Base-by-base conservation (phyloP, 2,888 invertebrate genomes). In the Epicampocera succincta region DNA sequence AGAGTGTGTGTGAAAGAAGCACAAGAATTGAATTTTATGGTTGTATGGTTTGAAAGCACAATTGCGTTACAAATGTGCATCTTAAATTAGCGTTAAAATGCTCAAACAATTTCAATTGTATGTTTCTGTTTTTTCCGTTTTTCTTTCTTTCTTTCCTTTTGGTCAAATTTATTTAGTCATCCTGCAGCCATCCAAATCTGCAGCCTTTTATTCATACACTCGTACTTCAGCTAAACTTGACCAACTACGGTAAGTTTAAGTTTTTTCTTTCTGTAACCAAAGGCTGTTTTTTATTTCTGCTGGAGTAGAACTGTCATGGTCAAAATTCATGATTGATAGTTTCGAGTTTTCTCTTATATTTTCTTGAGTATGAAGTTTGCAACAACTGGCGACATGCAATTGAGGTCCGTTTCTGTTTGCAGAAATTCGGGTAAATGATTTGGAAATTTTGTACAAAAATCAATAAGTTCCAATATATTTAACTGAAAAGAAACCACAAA, bases 21-120 rank as follows among this genome's bases (percentile, higher is more conserved):
- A 52, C 42, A 60, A 58, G 50, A 68, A 75, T 71, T 63, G 56
- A 63, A 71, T 71, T 71, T 71, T 48, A 63, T 78, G 78, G 46
- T 78, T 50, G 58, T 50, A 58, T 65, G 56, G 17, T 48, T 69
- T 42, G 40, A 78, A 86, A 76, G 69, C 88, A 74, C 87, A 78
- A 71, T 78, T 89, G 88, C 89, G 88, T 89, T 87, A 87, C 89
- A 87, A 89, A 89, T 89, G 87, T 87, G 88, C 88, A 87, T 88
- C 88, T 88, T 88, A 89, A 89, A 89, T 89, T 84, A 84, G 84
- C 84, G 76, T 84, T 83, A 84, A 84, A 84, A 80, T 82, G 69
- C 50, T 78, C 71, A 71, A 80, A 66, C 65, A 80, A 69, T 73
- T 83, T 42, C 65, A 58, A 68, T 60, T 66, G 38, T 17, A 44